Evolutionary conservation across 2,113 vertebrate species (phyloP), one percentile per base, ranked within the genome.

Genomic region (Rutilus rutilus): DNA sequence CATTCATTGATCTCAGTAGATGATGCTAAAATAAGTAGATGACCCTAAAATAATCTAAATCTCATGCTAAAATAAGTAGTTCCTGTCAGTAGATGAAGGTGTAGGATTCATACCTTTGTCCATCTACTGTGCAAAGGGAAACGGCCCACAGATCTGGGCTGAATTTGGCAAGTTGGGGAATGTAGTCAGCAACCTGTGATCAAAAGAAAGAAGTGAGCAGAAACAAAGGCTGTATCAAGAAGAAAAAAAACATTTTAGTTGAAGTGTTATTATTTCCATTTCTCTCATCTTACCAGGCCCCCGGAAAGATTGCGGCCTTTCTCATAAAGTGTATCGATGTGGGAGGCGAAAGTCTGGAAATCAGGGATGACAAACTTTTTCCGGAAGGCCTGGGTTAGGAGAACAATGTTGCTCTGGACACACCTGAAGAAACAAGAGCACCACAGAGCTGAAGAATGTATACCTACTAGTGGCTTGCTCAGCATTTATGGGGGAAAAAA

Each of bases 281-380:
- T 12, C 6, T 79, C 33, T 65, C 84, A 85, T 89, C 76, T 94
- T 95, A 99, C 98, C 97, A 97, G 96, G 92, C 98, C 98, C 93
- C 94, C 98, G 79, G 95, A 94, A 78, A 99, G 95, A 64, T 95
- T 96, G 92, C 96, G 97, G 92, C 96, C 97, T 90, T 91, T 97
- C 92, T 99, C 97, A 91, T 96, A 98, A 0, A 99, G 93, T 86
- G 97, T 94, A 92, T 99, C 98, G 50, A 99, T 98, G 91, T 98
- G 97, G 76, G 97, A 96, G 79, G 97, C 92, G 94, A 99, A 99
- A 0, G 97, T 94, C 96, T 96, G 96, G 91, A 98, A 99, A 93
- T 99, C 98, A 87, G 98, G 98, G 95, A 99, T 98, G 90, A 98
- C 97, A 93, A 99, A 99, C 93, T 99, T 99, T 93, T 98, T 97